A percentile compares a stretch with the other conserved stretches of the same genome.
Evolutionary conservation across 2,888 invertebrate genomes (phyloP).

Genomic region (Oscheius sp.): DNA sequence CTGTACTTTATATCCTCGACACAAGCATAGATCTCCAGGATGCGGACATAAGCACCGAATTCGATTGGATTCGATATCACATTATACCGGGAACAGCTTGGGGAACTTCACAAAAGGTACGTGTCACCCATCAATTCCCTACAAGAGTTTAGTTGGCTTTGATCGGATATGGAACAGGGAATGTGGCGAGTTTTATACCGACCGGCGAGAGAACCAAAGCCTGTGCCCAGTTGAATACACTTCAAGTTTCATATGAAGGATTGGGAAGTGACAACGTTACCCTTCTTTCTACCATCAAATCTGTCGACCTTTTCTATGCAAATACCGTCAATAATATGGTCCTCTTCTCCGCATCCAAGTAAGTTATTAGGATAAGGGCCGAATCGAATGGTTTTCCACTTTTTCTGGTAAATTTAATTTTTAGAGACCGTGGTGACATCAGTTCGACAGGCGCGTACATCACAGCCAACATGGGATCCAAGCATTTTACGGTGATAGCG

Average conservation of each 20-base stretch:
- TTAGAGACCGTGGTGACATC: slow-evolving; percentile 21
- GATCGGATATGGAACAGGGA: background rate
- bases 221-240: background rate
- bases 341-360: slow-evolving; percentile 3
- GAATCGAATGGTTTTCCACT: no score
- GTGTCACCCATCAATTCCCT: no score
- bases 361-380: no score
- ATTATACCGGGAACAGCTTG: slow-evolving; percentile 29
- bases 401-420: background rate
- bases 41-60: background rate
- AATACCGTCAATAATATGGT: slow-evolving; percentile 2
- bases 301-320: background rate
- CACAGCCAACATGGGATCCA: background rate
- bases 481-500: slow-evolving; percentile 15
- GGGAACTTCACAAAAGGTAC: slow-evolving; percentile 13
- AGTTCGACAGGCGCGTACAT: background rate
- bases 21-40: background rate
- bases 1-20: slow-evolving; percentile 22
- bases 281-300: background rate
- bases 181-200: background rate
- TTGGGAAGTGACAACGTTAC: background rate
- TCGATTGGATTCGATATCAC: slow-evolving; percentile 21
- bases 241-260: background rate
- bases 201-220: background rate
- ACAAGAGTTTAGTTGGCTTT: background rate